Base-by-base conservation (phyloP, 2,113 vertebrate species). In the Chlorodrepanis virens region DNA sequence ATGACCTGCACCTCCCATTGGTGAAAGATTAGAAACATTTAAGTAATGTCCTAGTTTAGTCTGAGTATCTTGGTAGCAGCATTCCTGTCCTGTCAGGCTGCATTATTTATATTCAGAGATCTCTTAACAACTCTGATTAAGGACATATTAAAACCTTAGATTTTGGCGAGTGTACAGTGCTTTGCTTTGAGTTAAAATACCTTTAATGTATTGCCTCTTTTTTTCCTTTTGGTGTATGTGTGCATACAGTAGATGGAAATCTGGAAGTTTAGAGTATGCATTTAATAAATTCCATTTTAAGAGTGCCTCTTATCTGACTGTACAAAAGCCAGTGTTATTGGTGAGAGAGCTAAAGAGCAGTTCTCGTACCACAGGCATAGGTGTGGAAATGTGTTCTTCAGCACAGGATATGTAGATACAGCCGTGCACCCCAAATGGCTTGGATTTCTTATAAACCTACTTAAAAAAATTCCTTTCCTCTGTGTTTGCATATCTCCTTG, bases 11-110 rank as follows among this genome's bases (percentile, higher is more conserved):
- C 96, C 92, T 95, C 95, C 76, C 94, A 93, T 92, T 95, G 92
- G 94, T 93, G 95, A 97, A 97, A 97, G 96, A 93, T 96, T 95
- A 96, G 97, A 97, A 98, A 97, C 95, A 95, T 96, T 92, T 97
- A 94, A 97, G 94, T 96, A 95, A 93, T 94, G 94, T 89, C 94
- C 94, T 97, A 95, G 83, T 96, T 97, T 92, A 96, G 96, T 94
- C 85, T 77, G 91, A 97, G 94, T 95, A 90, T 96, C 93, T 96
- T 91, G 63, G 59, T 94, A 93, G 89, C 95, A 94, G 74, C 87
- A 83, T 96, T 97, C 86, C 87, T 95, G 23, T 81, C 75, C 85
- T 87, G 93, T 95, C 89, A 94, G 71, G 80, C 82, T 93, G 79
- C 82, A 87, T 96, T 95, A 93, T 95, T 97, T 97, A 96, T 97